phyloP scores from a whole-genome alignment of 2,888 invertebrate species.

The Campopleginae sp. region DNA sequence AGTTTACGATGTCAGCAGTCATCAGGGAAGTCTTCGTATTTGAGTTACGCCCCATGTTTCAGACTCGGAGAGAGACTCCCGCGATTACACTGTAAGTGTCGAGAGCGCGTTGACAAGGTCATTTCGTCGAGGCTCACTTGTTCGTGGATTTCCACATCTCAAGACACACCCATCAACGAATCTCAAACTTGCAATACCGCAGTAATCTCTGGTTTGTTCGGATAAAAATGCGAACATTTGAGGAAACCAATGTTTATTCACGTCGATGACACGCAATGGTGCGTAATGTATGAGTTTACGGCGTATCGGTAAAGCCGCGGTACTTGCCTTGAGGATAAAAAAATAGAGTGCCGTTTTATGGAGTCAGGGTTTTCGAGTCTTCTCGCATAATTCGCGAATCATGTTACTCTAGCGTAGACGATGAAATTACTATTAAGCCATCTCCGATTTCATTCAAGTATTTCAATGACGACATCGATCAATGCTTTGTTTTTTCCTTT shows the following conservation, averaged over 20 bases:
- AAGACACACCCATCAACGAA: conserved; percentile 68
- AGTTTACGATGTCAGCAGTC: conserved; percentile 48
- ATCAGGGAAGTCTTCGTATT: conserved; percentile 59
- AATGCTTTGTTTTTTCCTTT: conserved; percentile 5
- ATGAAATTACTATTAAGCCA: background rate
- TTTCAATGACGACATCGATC: conserved; percentile 4
- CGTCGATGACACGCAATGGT: conserved; percentile 12
- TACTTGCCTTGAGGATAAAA: background rate
- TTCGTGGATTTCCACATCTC: conserved; percentile 58
- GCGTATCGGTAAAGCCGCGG: background rate
- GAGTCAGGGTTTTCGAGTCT: background rate
- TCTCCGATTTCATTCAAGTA: conserved; percentile 32
- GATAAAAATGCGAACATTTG: conserved; percentile 41
- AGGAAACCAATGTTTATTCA: conserved; percentile 30
- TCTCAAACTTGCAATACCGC: conserved; percentile 33
- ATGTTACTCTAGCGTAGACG: background rate
- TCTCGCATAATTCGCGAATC: background rate
- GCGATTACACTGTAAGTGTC: conserved; percentile 33
- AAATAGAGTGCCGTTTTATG: background rate
- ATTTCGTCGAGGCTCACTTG: conserved; percentile 67
- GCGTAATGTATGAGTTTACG: conserved; percentile 9
- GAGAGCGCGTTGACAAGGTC: conserved; percentile 75
- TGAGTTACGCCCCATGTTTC: conserved; percentile 55
- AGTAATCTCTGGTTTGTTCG: conserved; percentile 18
- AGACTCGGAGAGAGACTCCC: conserved; percentile 35